A percentile compares a stretch with the other conserved stretches of the same genome.
These are phyloP conservation scores for Empidonax traillii DNA, from an alignment of 2,113 vertebrate species.

Conservation along the genomic window DNA sequence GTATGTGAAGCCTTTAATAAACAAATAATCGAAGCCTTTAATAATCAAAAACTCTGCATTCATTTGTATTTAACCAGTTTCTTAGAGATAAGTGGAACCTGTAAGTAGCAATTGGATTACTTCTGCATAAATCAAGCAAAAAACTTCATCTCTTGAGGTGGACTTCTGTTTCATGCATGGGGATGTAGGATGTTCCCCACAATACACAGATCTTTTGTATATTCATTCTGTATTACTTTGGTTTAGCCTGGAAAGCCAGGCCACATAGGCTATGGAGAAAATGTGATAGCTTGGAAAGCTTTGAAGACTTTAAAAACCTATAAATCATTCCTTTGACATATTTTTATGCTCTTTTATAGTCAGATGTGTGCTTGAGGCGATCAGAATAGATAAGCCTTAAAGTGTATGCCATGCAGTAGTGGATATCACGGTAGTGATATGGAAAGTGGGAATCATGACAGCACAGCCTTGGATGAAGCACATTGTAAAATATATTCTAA, in stretches of 20 bases:
- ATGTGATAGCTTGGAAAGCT: not conserved
- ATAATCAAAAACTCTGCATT: not conserved
- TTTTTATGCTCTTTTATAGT: not conserved
- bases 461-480: not conserved
- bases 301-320: not conserved
- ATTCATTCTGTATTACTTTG: not conserved
- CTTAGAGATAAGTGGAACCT: not conserved
- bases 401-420: not conserved
- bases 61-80: not conserved
- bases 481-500: not conserved
- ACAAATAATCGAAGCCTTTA: not conserved
- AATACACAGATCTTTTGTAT: not conserved
- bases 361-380: not conserved
- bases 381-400: not conserved
- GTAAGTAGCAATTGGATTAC: not conserved
- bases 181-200: not conserved
- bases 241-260: not conserved
- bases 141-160: not conserved
- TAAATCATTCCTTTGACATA: not conserved
- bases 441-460: not conserved
- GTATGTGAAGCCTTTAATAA: not conserved
- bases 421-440: not conserved
- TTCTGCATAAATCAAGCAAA: not conserved
- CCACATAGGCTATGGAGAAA: not conserved
- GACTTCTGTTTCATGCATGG: not conserved